A percentile compares a stretch with the other conserved stretches of the same genome.
Conservation (phyloP, 2,113 vertebrate genomes). For the Shinisaurus crocodilurus region DNA sequence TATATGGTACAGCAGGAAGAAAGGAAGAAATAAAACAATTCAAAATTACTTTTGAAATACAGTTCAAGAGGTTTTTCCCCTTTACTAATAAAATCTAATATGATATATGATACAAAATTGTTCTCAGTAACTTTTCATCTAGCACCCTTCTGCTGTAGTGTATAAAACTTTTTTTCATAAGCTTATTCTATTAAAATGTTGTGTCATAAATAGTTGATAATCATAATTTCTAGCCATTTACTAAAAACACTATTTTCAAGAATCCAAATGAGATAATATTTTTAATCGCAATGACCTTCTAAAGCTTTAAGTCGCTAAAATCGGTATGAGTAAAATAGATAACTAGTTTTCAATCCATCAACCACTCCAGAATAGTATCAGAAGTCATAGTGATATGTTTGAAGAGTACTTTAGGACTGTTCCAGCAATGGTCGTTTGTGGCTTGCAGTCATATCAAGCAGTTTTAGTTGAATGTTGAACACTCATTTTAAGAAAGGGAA, state of each 20-base stretch:
- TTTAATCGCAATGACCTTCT: conserved; percentile 4
- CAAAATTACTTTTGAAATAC: background rate
- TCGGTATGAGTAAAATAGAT: background rate
- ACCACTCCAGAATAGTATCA: conserved; percentile 16
- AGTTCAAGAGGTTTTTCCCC: background rate
- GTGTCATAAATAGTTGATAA: background rate
- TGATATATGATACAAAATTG: background rate
- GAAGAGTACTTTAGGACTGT: background rate
- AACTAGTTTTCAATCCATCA: background rate
- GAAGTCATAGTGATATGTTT: conserved; percentile 9
- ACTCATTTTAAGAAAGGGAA: background rate
- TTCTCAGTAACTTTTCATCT: conserved; percentile 12
- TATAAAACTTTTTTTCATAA: background rate
- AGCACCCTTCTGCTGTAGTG: background rate
- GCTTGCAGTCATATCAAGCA: background rate
- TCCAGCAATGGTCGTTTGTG: background rate
- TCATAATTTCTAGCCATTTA: conserved; percentile 11
- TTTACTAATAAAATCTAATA: background rate
- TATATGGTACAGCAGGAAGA: background rate
- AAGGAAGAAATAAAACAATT: background rate
- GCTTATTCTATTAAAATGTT: accelerated
- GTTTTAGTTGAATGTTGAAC: background rate
- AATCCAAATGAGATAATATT: conserved; percentile 1
- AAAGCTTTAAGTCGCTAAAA: conserved; percentile 5
- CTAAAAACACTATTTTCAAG: conserved; percentile 22